Evolutionary conservation across 2,113 vertebrate genomes (phyloP).

Genomic region (Pterocles orientalis): DNA sequence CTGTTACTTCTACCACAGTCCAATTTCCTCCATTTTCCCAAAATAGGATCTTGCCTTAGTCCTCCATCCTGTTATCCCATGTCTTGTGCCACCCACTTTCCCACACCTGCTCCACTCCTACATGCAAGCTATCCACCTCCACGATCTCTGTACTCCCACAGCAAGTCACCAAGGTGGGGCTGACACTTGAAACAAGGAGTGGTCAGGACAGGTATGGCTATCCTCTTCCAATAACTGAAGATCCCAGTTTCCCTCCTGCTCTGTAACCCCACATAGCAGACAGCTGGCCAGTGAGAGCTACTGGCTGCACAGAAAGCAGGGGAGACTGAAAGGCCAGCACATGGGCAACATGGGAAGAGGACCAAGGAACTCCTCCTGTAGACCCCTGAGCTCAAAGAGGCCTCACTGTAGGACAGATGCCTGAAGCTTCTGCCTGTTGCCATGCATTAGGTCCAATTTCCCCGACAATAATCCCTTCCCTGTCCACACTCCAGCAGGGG

Average conservation of each 20-base stretch:
- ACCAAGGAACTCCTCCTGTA: neutral
- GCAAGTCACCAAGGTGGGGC: neutral
- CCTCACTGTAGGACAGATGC: neutral
- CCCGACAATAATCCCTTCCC: neutral
- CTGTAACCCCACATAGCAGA: neutral
- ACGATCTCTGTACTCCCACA: neutral
- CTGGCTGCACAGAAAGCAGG: neutral
- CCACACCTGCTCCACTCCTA: neutral
- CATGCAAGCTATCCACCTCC: neutral
- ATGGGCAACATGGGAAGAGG: accelerated
- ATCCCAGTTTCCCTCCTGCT: neutral
- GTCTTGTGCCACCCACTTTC: neutral
- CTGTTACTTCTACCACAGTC: neutral
- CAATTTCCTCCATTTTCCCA: neutral
- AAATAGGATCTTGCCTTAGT: neutral
- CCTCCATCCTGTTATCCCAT: neutral
- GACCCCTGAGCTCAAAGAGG: neutral
- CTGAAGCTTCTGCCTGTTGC: neutral
- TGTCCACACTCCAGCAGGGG: neutral
- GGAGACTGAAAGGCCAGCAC: accelerated
- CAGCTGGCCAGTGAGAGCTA: neutral
- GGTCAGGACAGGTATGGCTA: neutral
- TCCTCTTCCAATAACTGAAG: neutral
- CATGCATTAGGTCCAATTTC: neutral
- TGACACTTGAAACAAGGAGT: neutral